Base-by-base conservation (phyloP, 2,797 vertebrate species). In the Triplophysa yarkandensis region DNA sequence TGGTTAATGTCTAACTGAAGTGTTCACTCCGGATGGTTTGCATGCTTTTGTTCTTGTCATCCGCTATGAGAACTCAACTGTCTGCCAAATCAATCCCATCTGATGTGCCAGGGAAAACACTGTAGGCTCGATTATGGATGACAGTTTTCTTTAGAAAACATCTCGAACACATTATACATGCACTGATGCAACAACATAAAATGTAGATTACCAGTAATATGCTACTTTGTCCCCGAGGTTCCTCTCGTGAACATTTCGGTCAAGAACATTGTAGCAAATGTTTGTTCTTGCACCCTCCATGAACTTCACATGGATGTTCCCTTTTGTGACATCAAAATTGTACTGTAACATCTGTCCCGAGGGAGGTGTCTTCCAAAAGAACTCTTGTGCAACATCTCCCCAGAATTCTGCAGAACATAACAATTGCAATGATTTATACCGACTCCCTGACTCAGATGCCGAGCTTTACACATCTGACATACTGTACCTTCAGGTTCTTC, bases 271-370 rank as follows among this genome's bases (percentile, higher is more conserved):
- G 82, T 94, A 94, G 84, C 93, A 94, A 4, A 94, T 88, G 82
- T 94, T 94, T 78, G 93, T 94, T 84, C 91, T 93, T 68, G 93
- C 93, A 57, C 92, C 93, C 78, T 93, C 92, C 93, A 94, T 92
- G 82, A 87, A 94, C 73, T 92, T 93, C 67, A 93, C 77, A 71
- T 86, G 92, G 74, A 94, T 74, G 71, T 80, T 87, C 19, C 90
- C 93, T 81, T 93, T 93, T 4, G 90, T 92, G 71, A 93, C 83
- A 50, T 94, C 91, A 64, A 94, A 94, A 86, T 94, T 94, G 80
- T 93, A 89, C 76, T 92, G 89, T 77, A 94, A 81, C 71, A 92
- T 82, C 46, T 83, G 86, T 27, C 91, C 92, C 0, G 85, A 86
- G 2, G 90, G 88, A 2, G 90, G 87, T 27, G 87, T 90, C 84